Evolutionary conservation across 2,888 invertebrate genomes (phyloP), one percentile per base, ranked within the genome.

Genomic region (Acrocyrtus sp.): DNA sequence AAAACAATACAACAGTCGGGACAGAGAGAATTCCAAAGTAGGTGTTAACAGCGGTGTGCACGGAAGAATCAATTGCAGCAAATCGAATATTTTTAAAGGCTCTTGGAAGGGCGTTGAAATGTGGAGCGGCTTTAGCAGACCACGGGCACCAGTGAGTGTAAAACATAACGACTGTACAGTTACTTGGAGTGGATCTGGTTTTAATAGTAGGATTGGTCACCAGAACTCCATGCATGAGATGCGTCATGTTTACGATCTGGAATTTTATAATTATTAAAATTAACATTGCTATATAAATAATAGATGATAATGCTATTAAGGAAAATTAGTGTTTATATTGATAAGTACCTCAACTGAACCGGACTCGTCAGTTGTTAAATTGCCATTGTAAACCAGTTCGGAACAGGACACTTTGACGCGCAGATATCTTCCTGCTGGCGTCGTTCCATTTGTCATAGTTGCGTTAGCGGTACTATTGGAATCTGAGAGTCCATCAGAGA

Each of bases 21-120:
- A 96, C 91, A 19, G 95, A 95, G 8, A 95, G 91, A 70, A 96
- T 92, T 10, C 96, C 96, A 84, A 93, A 95, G 81, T 95, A 93
- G 0, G 95, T 93, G 85, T 95, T 96, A 57, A 95, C 76, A 8
- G 84, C 84, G 39, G 80, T 56, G 63, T 78, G 66, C 21, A 72
- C 41, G 3, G 74, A 74, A 1, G 76, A 76, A 66, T 98, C 96
- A 19, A 98, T 89, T 2, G 94, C 97, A 10, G 95, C 91, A 84
- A 96, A 89, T 85, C 92, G 92, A 0, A 98, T 87, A 81, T 91
- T 90, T 1, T 95, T 94, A 85, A 93, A 98, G 3, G 92, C 90
- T 82, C 94, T 87, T 1, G 96, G 92, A 26, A 98, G 84, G 0
- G 96, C 93, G 86, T 98, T 98, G 82, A 91, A 95, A 83, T 94